Evolutionary conservation across 2,113 vertebrate species (phyloP).

Genomic region (Poeciliopsis prolifica): DNA sequence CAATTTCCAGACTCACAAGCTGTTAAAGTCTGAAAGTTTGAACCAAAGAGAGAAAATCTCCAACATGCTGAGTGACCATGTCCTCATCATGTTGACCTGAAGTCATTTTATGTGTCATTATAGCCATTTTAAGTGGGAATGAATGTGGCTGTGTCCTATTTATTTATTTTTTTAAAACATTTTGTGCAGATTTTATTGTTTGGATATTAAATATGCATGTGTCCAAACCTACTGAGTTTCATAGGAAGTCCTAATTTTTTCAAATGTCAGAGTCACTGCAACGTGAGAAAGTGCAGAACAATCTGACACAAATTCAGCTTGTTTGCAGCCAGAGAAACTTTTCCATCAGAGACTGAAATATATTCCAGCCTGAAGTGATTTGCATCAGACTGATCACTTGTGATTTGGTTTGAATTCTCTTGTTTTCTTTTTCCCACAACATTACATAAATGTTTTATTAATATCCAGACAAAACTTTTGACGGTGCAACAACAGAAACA

Average conservation of each 20-base stretch:
- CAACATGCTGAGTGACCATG: no score
- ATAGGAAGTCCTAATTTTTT: not conserved
- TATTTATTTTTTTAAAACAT: no score
- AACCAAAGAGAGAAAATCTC: no score
- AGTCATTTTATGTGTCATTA: no score
- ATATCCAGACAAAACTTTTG: not conserved
- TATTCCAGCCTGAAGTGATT: not conserved
- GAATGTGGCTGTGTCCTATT: no score
- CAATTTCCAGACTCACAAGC: no score
- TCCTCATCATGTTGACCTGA: no score
- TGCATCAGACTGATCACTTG: not conserved
- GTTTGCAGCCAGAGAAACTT: not conserved
- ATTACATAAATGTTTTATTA: not conserved
- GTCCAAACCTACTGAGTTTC: not conserved
- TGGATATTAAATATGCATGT: not conserved
- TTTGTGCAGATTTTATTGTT: no score
- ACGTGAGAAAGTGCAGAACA: not conserved
- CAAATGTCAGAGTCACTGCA: no score
- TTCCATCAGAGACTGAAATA: not conserved
- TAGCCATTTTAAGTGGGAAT: no score
- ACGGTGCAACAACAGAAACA: not conserved
- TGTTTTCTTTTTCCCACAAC: not conserved
- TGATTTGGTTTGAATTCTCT: not conserved
- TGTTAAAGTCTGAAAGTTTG: no score
- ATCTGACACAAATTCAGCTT: not conserved